Percentiles rank a stretch among this genome's conserved stretches.
phyloP scores from a whole-genome alignment of 2,113 vertebrate genomes.

The Sprattus sprattus region DNA sequence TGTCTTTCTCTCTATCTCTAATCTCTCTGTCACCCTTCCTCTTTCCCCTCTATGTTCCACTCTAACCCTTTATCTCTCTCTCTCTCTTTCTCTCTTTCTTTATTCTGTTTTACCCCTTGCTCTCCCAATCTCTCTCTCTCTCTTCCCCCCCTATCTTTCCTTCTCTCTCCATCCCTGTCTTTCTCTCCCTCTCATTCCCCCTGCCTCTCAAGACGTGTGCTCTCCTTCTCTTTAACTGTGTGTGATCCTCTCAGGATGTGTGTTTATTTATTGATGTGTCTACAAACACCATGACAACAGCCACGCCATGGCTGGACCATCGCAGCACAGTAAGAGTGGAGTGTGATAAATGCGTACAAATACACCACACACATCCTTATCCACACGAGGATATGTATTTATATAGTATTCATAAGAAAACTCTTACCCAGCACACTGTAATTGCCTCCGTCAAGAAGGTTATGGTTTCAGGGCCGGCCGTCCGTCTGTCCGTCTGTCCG shows the following conservation, averaged over 20 bases:
- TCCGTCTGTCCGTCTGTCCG: too few relatives aligned
- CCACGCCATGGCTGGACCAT: conserved; percentile 9
- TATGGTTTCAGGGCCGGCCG: too few relatives aligned
- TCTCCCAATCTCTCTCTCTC: not conserved
- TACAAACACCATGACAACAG: conserved; percentile 5
- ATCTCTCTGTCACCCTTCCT: not conserved
- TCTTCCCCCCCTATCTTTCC: not conserved
- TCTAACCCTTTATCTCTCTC: not conserved
- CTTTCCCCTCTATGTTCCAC: not conserved
- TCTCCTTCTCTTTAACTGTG: not conserved
- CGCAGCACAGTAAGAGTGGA: not conserved
- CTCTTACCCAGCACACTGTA: too few relatives aligned
- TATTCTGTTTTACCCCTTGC: not conserved
- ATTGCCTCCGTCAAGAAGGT: too few relatives aligned
- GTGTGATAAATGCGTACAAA: not conserved
- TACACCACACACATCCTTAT: not conserved
- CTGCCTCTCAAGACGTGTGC: not conserved
- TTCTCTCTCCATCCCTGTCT: not conserved
- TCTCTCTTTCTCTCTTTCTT: not conserved
- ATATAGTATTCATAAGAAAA: too few relatives aligned
- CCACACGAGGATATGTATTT: too few relatives aligned
- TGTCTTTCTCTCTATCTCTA: not conserved
- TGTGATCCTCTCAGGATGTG: not conserved
- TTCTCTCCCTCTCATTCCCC: not conserved
- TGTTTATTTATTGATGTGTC: conserved; percentile 33